These are phyloP conservation scores for Cardiocondyla obscurior DNA, from an alignment of 1,140 invertebrate genomes.

Conservation along the genomic window DNA sequence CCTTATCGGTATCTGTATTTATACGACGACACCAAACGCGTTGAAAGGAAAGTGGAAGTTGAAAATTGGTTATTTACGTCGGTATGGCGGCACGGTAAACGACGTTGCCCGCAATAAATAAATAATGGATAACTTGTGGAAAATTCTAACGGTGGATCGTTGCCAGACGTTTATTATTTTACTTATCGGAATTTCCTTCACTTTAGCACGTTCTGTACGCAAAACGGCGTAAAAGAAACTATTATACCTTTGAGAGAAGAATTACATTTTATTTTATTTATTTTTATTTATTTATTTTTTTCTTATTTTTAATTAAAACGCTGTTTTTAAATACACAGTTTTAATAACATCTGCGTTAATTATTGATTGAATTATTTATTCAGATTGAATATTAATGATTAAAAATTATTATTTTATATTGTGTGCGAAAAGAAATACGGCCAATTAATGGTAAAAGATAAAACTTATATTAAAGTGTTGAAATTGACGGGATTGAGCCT, in stretches of 20 bases:
- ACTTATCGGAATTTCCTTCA: neutral
- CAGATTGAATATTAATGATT: too few relatives aligned
- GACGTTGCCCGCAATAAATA: constrained; percentile 5
- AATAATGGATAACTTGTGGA: constrained; percentile 31
- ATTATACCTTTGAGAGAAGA: neutral
- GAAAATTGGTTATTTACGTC: constrained; percentile 52
- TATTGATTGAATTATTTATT: too few relatives aligned
- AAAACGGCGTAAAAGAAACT: neutral
- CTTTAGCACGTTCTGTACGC: neutral
- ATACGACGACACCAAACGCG: constrained; percentile 7
- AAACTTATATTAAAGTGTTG: neutral
- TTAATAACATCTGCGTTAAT: neutral
- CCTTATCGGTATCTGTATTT: constrained; percentile 41
- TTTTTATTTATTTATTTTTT: too few relatives aligned
- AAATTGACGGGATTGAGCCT: neutral
- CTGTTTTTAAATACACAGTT: neutral
- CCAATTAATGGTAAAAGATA: neutral
- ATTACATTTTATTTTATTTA: too few relatives aligned
- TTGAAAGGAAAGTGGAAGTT: constrained; percentile 33
- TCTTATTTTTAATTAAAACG: too few relatives aligned
- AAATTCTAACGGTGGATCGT: neutral
- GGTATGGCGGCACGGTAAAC: neutral
- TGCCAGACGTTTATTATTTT: constrained; percentile 12
- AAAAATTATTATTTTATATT: neutral
- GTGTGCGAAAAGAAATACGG: neutral